phyloP scores from a whole-genome alignment of 2,888 invertebrate species.

The Dorcus hopei region DNA sequence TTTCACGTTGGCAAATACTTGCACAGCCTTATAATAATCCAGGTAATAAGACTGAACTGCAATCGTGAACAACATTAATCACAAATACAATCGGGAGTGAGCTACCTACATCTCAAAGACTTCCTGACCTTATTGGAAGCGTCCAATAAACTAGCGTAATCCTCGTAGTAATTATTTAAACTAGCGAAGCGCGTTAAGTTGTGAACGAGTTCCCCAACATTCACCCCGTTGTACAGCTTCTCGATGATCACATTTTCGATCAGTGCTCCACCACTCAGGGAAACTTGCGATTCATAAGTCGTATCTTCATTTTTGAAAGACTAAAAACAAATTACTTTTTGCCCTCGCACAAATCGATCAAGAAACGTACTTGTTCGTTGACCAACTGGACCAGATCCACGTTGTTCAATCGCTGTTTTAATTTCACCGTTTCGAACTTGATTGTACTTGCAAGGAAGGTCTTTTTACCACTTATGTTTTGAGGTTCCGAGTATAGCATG shows the following conservation, averaged over 20 bases:
- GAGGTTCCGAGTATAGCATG: slow-evolving; percentile 43
- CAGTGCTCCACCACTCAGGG: slow-evolving; percentile 36
- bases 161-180: slow-evolving; percentile 39
- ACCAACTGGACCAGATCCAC: slow-evolving; percentile 36
- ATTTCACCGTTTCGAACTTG: slow-evolving; percentile 36
- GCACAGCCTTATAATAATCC: slow-evolving; percentile 31
- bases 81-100: not conserved
- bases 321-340: slow-evolving; percentile 27
- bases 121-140: slow-evolving; percentile 34
- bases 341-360: not conserved
- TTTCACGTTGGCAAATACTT: slow-evolving; percentile 23
- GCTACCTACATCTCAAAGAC: slow-evolving; percentile 39
- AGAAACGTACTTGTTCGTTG: slow-evolving; percentile 37
- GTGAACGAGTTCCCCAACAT: slow-evolving; percentile 37
- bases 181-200: slow-evolving; percentile 35
- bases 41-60: slow-evolving; percentile 39
- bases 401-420: slow-evolving; percentile 39
- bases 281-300: slow-evolving; percentile 33
- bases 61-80: slow-evolving; percentile 21
- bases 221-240: slow-evolving; percentile 37
- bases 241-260: slow-evolving; percentile 39
- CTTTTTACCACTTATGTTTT: slow-evolving; percentile 47
- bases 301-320: slow-evolving; percentile 34
- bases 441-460: slow-evolving; percentile 24
- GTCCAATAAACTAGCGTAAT: slow-evolving; percentile 38